Conservation (phyloP, 2,888 invertebrate species). For the Diaperis boleti region DNA sequence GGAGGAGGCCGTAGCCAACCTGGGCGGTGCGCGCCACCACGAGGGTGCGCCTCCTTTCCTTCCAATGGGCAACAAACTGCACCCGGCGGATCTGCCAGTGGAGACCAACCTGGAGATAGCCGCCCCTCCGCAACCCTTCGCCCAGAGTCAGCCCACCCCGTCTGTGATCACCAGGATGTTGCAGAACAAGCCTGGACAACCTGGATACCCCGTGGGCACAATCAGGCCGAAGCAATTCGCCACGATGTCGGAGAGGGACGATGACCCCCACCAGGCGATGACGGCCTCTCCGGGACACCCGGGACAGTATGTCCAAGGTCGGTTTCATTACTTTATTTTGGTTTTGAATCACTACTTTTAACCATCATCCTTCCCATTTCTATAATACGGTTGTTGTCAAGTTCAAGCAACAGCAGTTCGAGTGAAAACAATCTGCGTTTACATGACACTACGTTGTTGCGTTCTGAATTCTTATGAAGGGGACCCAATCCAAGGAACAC, state of each 20-base stretch:
- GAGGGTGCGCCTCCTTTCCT: slow-evolving; percentile 68
- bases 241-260: slow-evolving; percentile 55
- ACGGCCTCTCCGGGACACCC: slow-evolving; percentile 41
- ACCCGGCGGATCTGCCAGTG: slow-evolving; percentile 7
- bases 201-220: slow-evolving; percentile 54
- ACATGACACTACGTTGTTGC: too few relatives aligned
- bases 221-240: slow-evolving; percentile 59
- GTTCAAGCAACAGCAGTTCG: too few relatives aligned
- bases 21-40: slow-evolving; percentile 66
- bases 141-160: slow-evolving; percentile 67
- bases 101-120: slow-evolving; percentile 62
- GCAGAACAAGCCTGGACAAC: slow-evolving; percentile 64
- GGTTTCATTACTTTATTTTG: background rate
- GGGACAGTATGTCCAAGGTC: slow-evolving; percentile 50
- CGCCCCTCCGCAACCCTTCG: slow-evolving; percentile 68
- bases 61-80: slow-evolving; percentile 66
- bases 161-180: slow-evolving; percentile 76
- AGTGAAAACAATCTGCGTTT: too few relatives aligned
- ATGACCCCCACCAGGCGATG: slow-evolving; percentile 40
- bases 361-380: too few relatives aligned
- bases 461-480: too few relatives aligned
- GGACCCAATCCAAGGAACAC: too few relatives aligned
- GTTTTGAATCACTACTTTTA: too few relatives aligned
- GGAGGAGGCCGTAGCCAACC: slow-evolving; percentile 67
- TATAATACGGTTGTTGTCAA: too few relatives aligned